phyloP scores from a whole-genome alignment of 2,113 vertebrate species.

The Prolemur simus region DNA sequence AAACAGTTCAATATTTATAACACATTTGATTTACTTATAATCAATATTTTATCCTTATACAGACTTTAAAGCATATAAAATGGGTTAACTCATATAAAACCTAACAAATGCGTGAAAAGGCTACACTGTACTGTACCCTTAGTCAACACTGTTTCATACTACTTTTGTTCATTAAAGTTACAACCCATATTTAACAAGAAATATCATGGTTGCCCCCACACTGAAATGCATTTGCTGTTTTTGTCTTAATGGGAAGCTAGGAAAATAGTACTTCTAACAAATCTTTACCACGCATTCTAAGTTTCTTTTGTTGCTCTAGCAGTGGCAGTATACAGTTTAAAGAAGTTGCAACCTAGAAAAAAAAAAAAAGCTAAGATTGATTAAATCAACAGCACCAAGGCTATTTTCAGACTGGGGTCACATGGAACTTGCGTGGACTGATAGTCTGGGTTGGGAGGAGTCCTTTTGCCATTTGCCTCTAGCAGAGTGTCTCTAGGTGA shows the following conservation, averaged over 20 bases:
- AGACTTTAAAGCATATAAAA: not conserved
- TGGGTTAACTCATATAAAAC: not conserved
- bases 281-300: not conserved
- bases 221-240: not conserved
- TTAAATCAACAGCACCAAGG: not conserved
- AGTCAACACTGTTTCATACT: not conserved
- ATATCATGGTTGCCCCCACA: not conserved
- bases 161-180: not conserved
- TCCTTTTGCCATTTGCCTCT: not conserved
- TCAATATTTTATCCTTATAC: not conserved
- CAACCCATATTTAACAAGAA: not conserved
- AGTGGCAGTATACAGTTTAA: not conserved
- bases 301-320: not conserved
- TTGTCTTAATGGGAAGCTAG: not conserved
- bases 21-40: not conserved
- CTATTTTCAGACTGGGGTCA: not conserved
- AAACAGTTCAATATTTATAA: constrained; percentile 25
- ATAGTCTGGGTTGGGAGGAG: not conserved
- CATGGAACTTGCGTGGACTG: not conserved
- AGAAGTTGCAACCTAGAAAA: constrained; percentile 5
- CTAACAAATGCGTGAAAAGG: not conserved
- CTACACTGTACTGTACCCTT: not conserved
- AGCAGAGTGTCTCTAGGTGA: not conserved
- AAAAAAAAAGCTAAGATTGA: not conserved
- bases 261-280: not conserved